phyloP scores from a whole-genome alignment of 2,888 invertebrate genomes.

The Ectropis crepuscularia region DNA sequence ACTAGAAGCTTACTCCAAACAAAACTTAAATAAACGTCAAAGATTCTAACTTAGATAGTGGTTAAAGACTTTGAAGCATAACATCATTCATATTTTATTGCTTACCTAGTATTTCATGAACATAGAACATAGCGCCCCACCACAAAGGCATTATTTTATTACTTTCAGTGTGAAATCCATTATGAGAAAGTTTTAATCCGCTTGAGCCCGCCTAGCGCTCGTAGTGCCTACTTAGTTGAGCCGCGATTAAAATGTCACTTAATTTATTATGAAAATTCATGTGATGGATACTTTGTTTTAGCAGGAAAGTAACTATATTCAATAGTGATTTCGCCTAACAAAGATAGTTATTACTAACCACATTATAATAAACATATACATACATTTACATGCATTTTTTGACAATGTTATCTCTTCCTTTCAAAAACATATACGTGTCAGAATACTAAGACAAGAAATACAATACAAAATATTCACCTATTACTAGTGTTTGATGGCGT shows the following conservation, averaged over 20 bases:
- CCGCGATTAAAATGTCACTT: conserved; percentile 48
- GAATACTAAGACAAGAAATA: no score
- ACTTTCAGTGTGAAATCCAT: conserved; percentile 52
- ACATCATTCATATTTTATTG: background rate
- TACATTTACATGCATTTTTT: no score
- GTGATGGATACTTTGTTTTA: conserved; percentile 40
- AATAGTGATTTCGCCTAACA: background rate
- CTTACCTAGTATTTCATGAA: conserved; percentile 6
- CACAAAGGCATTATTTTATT: conserved; percentile 45
- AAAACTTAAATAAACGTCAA: no score
- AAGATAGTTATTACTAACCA: no score
- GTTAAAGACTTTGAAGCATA: no score
- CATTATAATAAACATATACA: background rate
- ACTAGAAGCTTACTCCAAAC: no score
- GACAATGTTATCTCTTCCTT: no score
- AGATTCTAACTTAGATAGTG: no score
- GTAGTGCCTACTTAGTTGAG: conserved; percentile 45
- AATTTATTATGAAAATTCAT: conserved; percentile 49
- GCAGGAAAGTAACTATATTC: background rate
- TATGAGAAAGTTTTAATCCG: conserved; percentile 58
- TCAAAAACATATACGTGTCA: no score
- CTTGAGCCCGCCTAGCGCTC: conserved; percentile 40
- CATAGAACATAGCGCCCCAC: conserved; percentile 13
- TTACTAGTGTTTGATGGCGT: no score
- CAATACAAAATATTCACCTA: no score